phyloP scores from a whole-genome alignment of 30 jellyfish, hydroid and myxozoan species.

The Chironex yamaguchii region DNA sequence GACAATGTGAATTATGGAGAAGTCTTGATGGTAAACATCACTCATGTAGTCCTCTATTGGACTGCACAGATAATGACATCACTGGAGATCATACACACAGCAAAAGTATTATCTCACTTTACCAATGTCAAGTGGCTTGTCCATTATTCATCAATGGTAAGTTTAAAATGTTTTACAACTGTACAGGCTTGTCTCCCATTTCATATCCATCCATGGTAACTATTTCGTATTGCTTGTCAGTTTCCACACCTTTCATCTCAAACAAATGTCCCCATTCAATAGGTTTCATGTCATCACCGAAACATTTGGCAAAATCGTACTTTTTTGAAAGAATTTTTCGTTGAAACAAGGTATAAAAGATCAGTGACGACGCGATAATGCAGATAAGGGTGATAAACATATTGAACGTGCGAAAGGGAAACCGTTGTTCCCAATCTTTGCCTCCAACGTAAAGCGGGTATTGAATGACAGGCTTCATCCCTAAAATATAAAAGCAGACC shows the following conservation, averaged over 20 bases:
- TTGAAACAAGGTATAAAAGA: conserved; percentile 60
- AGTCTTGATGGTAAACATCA: too few relatives aligned
- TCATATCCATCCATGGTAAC: not conserved
- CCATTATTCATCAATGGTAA: too few relatives aligned
- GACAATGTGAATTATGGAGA: too few relatives aligned
- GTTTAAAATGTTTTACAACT: not conserved
- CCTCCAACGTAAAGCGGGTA: conserved; percentile 72
- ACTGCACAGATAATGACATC: too few relatives aligned
- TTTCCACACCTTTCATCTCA: conserved; percentile 39
- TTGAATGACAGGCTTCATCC: conserved; percentile 78
- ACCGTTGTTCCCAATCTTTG: conserved; percentile 49
- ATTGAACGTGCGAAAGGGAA: conserved; percentile 95
- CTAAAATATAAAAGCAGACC: conserved; percentile 54
- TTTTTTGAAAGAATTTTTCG: conserved; percentile 20
- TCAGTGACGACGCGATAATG: conserved; percentile 62
- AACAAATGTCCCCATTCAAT: conserved; percentile 17
- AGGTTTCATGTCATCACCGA: conserved; percentile 56
- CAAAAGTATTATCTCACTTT: too few relatives aligned
- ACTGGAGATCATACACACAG: too few relatives aligned
- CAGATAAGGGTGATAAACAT: conserved; percentile 79
- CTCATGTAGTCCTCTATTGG: too few relatives aligned
- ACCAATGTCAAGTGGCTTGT: too few relatives aligned
- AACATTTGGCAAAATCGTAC: conserved; percentile 64
- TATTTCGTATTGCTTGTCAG: not conserved
- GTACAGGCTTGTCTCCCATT: not conserved